Percentiles rank a stretch among this genome's conserved stretches.
Conservation (phyloP, 1,140 invertebrate species). For the honey bee (Apis mellifera) region Amel_HAv3.1 CM009933.2:1904501-1905000, state of each 20-base stretch:
- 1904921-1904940: constrained; percentile 12
- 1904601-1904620: too few species aligned
- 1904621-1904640: too few species aligned
- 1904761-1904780: constrained; percentile 9
- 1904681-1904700: too few species aligned
- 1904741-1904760: constrained; percentile 4
- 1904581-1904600: too few species aligned
- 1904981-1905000: neutral
- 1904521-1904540: too few species aligned
- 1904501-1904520: too few species aligned
- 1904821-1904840: constrained; percentile 18
- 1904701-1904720: too few species aligned
- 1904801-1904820: constrained; percentile 40
- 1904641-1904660: too few species aligned
- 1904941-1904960: constrained; percentile 19
- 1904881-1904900: constrained; percentile 35
- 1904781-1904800: neutral
- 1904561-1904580: too few species aligned
- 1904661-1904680: too few species aligned
- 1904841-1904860: constrained; percentile 1
- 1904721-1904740: too few species aligned
- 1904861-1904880: constrained; percentile 2
- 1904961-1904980: neutral
- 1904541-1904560: too few species aligned
- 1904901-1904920: constrained; percentile 8